Evolutionary conservation across 1,140 invertebrate genomes (phyloP).

Genomic region (Bombus cullumanus): DNA sequence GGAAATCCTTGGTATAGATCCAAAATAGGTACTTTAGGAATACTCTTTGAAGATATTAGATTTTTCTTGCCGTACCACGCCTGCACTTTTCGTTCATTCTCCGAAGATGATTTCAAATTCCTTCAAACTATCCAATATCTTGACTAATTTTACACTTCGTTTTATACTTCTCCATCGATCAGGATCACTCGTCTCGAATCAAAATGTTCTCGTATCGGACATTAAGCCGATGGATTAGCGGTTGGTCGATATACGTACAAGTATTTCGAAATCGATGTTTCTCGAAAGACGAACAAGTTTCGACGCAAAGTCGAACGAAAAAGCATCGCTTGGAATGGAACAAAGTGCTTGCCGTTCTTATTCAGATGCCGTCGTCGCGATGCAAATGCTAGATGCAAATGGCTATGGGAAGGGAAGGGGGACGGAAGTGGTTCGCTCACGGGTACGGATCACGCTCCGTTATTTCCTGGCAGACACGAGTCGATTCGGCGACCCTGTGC

Average conservation of each 20-base stretch:
- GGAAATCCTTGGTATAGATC: constrained; percentile 1
- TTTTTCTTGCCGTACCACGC: too few species aligned
- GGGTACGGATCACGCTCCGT: constrained; percentile 71
- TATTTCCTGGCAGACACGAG: constrained; percentile 75
- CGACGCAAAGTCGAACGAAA: background rate
- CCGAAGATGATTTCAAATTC: too few species aligned
- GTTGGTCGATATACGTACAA: too few species aligned
- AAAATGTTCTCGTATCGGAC: fast-evolving
- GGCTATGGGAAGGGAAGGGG: background rate
- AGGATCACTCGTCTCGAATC: too few species aligned
- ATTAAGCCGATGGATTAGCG: background rate
- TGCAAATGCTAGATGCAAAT: constrained; percentile 68
- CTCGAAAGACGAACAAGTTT: background rate
- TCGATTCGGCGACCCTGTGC: constrained; percentile 57
- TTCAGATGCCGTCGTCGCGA: constrained; percentile 68
- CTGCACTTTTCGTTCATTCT: too few species aligned
- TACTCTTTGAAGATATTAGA: background rate
- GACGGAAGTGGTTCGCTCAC: constrained; percentile 75
- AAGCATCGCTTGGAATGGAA: background rate
- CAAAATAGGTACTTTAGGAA: background rate
- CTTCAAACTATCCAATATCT: too few species aligned
- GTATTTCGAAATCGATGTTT: background rate
- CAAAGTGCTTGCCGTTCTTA: constrained; percentile 48
- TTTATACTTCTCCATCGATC: too few species aligned
- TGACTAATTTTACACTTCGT: too few species aligned